Conservation (phyloP, 2,888 invertebrate genomes). For the Pteria penguin region DNA sequence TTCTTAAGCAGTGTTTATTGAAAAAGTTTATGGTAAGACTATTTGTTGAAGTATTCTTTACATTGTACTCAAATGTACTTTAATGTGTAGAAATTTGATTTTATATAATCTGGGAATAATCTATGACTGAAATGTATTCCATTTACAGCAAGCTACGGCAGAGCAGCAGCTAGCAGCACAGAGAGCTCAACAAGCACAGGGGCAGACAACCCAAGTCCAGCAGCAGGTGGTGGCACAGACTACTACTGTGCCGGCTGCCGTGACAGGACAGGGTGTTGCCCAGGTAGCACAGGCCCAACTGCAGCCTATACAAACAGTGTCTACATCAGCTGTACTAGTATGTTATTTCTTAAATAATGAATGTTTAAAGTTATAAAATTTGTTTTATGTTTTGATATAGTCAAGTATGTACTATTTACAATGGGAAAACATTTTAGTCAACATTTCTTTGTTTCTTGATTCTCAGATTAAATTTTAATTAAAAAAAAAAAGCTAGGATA, state of each 20-base stretch:
- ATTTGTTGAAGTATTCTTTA: too few species aligned
- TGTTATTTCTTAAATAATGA: slow-evolving; percentile 35
- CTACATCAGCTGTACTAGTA: slow-evolving; percentile 62
- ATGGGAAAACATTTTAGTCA: too few species aligned
- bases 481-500: too few species aligned
- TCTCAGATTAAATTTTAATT: too few species aligned
- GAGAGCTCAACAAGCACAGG: slow-evolving; percentile 43
- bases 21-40: too few species aligned
- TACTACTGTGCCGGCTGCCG: slow-evolving; percentile 51
- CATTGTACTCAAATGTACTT: too few species aligned
- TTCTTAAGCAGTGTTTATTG: too few species aligned
- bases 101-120: not conserved
- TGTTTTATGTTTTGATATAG: too few species aligned
- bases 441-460: too few species aligned
- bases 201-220: slow-evolving; percentile 21
- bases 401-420: too few species aligned
- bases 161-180: slow-evolving; percentile 42
- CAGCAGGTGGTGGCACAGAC: slow-evolving; percentile 42
- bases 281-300: slow-evolving; percentile 43
- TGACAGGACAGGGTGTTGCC: slow-evolving; percentile 41
- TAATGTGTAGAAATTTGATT: too few species aligned
- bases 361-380: too few species aligned
- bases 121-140: not conserved
- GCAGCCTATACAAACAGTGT: slow-evolving; percentile 63
- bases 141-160: slow-evolving; percentile 36